phyloP scores from a whole-genome alignment of 1,140 invertebrate species.

The Philaenus spumarius region DNA sequence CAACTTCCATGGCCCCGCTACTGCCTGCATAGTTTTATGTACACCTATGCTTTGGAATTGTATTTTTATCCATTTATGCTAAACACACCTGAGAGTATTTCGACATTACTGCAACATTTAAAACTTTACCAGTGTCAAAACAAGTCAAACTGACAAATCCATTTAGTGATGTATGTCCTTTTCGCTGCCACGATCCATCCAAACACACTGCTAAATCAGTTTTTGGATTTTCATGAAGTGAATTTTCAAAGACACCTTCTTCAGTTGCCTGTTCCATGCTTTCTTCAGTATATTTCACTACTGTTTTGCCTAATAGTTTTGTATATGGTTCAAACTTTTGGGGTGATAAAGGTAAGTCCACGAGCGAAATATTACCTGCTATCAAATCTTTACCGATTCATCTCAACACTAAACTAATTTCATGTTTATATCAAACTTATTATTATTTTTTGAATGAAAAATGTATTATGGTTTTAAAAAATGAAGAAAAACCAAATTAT shows the following conservation, averaged over 20 bases:
- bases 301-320: neutral
- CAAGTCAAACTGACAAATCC: conserved; percentile 1
- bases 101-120: conserved; percentile 8
- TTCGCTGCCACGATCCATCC: conserved; percentile 18
- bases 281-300: neutral
- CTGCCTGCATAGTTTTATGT: conserved; percentile 24
- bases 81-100: conserved; percentile 6
- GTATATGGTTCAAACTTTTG: conserved; percentile 13
- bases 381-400: no score
- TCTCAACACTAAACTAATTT: no score
- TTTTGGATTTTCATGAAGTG: conserved; percentile 11
- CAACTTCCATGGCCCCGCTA: conserved; percentile 27
- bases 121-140: conserved; percentile 9
- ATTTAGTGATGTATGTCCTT: conserved; percentile 15
- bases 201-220: conserved; percentile 8
- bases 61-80: neutral
- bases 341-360: conserved; percentile 12
- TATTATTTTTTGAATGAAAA: no score
- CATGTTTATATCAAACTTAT: no score
- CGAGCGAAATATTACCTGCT: no score
- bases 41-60: conserved; percentile 15
- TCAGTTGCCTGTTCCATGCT: conserved; percentile 1
- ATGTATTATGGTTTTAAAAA: no score
- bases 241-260: conserved; percentile 8
- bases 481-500: no score